Percentiles rank a stretch among this genome's conserved stretches.
Conservation (phyloP, 2,113 vertebrate genomes). For the Engraulis encrasicolus region DNA sequence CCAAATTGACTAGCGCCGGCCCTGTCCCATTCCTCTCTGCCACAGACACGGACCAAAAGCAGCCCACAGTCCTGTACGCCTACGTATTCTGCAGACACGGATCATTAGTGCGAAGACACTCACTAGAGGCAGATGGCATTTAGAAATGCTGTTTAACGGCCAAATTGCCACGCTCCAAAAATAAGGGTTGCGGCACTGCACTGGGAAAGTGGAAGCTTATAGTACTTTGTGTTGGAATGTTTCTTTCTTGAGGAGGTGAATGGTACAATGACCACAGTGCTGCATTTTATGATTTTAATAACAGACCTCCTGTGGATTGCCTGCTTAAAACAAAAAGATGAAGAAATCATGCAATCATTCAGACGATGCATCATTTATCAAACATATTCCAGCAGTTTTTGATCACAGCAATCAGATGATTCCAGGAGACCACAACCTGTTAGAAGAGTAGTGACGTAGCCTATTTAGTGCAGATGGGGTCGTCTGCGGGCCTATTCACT, state of each 20-base stretch:
- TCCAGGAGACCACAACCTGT: neutral
- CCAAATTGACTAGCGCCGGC: too few relatives aligned
- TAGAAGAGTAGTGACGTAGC: neutral
- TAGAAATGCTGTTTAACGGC: neutral
- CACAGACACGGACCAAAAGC: neutral
- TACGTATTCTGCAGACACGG: neutral
- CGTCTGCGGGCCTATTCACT: too few relatives aligned
- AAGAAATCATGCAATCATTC: neutral
- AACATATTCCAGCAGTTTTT: neutral
- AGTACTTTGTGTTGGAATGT: neutral
- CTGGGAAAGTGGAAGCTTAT: neutral
- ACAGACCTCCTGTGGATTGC: neutral
- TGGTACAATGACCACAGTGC: neutral
- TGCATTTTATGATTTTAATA: neutral
- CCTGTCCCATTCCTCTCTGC: slow-evolving; percentile 4
- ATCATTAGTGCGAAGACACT: neutral
- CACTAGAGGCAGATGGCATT: neutral
- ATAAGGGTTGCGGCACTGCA: neutral
- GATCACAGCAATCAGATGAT: neutral
- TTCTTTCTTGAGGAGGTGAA: neutral
- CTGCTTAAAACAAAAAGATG: neutral
- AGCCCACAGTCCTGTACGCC: neutral
- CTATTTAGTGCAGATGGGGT: too few relatives aligned
- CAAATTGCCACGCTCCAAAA: neutral
- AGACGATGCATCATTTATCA: neutral